Conservation (phyloP, 2,113 vertebrate species). For the Microcebus ravelobensis region DNA sequence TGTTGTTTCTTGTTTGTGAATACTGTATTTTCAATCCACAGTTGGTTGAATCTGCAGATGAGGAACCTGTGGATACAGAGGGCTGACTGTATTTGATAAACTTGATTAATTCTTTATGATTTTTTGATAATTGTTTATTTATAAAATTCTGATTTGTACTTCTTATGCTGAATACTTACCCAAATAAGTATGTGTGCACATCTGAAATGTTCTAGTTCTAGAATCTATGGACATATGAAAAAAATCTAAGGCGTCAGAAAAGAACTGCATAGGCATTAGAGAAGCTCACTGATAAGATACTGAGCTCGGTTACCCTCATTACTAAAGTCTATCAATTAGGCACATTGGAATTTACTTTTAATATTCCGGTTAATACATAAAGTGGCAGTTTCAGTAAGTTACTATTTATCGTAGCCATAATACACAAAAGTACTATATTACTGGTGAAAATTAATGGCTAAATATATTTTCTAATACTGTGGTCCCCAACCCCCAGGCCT, state of each 20-base stretch:
- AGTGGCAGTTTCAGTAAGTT: background rate
- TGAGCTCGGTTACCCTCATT: background rate
- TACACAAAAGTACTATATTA: background rate
- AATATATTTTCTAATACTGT: background rate
- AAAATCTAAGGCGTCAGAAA: background rate
- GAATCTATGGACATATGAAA: background rate
- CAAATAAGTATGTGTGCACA: background rate
- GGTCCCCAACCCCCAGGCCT: no score
- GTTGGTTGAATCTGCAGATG: background rate
- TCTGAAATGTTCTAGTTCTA: background rate
- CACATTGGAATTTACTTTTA: background rate
- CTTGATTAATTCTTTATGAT: constrained; percentile 41
- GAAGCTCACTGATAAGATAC: background rate
- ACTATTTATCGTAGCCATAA: background rate
- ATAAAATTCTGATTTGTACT: background rate
- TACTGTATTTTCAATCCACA: background rate
- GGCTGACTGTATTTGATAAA: background rate
- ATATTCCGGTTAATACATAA: background rate
- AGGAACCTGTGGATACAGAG: background rate
- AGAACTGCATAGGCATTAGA: background rate
- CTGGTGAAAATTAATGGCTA: background rate
- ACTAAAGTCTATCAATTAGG: background rate
- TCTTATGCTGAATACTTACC: background rate
- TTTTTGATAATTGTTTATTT: background rate
- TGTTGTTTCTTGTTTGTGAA: background rate